Base-by-base conservation (phyloP, 2,888 invertebrate genomes). In the Pristionchus arcanus region DNA sequence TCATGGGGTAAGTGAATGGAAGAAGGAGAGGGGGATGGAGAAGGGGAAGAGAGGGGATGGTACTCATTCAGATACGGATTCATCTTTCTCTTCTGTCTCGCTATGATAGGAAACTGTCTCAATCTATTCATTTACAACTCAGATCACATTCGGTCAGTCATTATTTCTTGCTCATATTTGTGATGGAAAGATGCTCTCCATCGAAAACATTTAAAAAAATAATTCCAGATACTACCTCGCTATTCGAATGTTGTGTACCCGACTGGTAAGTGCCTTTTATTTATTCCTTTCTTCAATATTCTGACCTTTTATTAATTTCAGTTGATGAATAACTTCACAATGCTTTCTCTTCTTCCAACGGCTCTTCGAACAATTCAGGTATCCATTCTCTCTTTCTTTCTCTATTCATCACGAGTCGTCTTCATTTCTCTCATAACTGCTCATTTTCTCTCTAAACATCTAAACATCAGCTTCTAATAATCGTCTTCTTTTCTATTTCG, bases 171-270 rank as follows among this genome's bases (percentile, higher is more conserved):
- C n/a, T n/a, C n/a, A n/a, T n/a, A 21, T n/a, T 68, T 15, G 9
- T 68, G n/a, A 4, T n/a, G 5, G n/a, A 68, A 68, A 15, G 68
- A 28, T 9, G 13, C 9, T 49, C 42, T 63, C 1, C 2, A 25
- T n/a, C 11, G n/a, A 63, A 25, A 25, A n/a, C 63, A 34, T 19
- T 13, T 31, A 2, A 13, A n/a, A n/a, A n/a, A 71, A 16, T 19
- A 15, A 21, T 71, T 71, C 94, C 89, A 92, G 93, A 11, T 94
- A 93, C 90, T 94, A 93, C 90, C 92, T 94, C 55, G 94, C 94
- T 1, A 94, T 94, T 84, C 90, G 93, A 28, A 94, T 94, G 94
- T 89, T 94, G 25, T 94, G 94, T 87, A 94, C 94, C n/a, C 90
- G 93, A 90, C 87, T 94, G 91, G 93, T 94, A 55, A 74, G 91